phyloP scores from a whole-genome alignment of 2,888 invertebrate species.

The Sepioteuthis lessoniana region DNA sequence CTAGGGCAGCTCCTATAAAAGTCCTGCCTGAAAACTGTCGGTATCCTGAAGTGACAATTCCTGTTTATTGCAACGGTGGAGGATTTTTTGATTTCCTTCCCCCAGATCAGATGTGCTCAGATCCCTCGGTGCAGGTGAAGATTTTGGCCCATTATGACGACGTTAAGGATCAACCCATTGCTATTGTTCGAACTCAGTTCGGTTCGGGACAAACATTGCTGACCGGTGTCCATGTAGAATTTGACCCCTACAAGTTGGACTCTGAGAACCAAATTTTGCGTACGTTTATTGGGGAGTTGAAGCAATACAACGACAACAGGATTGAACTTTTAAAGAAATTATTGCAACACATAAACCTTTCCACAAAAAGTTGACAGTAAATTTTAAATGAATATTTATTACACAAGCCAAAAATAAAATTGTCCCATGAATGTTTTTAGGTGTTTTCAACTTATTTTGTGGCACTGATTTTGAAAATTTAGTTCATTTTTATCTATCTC shows the following conservation, averaged over 20 bases:
- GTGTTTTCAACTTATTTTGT: no score
- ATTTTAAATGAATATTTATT: no score
- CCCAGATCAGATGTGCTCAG: background rate
- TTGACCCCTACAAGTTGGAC: conserved; percentile 57
- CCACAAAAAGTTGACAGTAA: background rate
- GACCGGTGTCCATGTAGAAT: conserved; percentile 68
- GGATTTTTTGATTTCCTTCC: conserved; percentile 56
- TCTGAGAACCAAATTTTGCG: conserved; percentile 54
- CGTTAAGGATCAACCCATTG: conserved; percentile 57
- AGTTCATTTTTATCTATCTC: no score
- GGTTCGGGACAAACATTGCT: conserved; percentile 65
- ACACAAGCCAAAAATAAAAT: no score
- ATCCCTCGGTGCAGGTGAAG: conserved; percentile 49
- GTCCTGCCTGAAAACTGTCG: background rate
- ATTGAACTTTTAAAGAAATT: conserved; percentile 51
- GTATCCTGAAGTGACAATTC: background rate
- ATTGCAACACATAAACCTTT: conserved; percentile 46
- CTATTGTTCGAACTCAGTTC: conserved; percentile 63
- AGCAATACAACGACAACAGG: conserved; percentile 51
- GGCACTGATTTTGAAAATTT: no score
- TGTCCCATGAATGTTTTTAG: no score
- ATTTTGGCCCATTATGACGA: conserved; percentile 56
- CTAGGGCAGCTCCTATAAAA: conserved; percentile 55
- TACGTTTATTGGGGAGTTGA: conserved; percentile 54
- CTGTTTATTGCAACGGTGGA: conserved; percentile 64